These are phyloP conservation scores for Oncorhynchus tshawytscha DNA, from an alignment of 2,113 vertebrate genomes.

Conservation along the genomic window DNA sequence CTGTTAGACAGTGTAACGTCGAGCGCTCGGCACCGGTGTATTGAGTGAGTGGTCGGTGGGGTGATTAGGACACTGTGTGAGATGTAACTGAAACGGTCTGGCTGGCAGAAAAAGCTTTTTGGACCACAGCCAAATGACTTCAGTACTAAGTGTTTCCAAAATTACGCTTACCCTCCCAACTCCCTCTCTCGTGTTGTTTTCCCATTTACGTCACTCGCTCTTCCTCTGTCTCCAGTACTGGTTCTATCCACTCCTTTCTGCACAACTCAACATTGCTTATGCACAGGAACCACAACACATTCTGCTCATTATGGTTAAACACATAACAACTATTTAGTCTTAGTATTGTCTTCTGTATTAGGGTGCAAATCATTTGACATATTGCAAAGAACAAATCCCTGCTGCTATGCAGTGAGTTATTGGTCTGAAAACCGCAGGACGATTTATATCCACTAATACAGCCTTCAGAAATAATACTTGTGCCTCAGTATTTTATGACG, in stretches of 20 bases:
- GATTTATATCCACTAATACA: constrained; percentile 14
- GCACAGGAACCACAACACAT: constrained; percentile 16
- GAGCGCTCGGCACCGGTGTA: too few species aligned
- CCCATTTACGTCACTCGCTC: too few species aligned
- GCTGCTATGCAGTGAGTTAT: constrained; percentile 14
- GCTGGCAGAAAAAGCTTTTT: not conserved
- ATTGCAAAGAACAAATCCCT: constrained; percentile 17
- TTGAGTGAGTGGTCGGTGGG: not conserved
- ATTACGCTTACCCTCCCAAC: constrained; percentile 39
- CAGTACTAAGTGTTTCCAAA: constrained; percentile 50
- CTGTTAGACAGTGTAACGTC: too few species aligned
- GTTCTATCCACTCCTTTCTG: not conserved
- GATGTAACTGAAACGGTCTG: not conserved
- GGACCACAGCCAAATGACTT: constrained; percentile 38
- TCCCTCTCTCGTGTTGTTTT: constrained; percentile 24
- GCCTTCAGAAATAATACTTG: constrained; percentile 15
- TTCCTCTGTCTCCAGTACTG: not conserved
- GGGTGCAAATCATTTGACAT: constrained; percentile 32
- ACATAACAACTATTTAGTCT: not conserved
- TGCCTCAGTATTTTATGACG: constrained; percentile 17
- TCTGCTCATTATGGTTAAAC: not conserved
- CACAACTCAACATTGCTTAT: not conserved
- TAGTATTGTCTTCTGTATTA: not conserved
- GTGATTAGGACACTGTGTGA: not conserved
- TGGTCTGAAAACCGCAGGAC: too few species aligned